These are phyloP conservation scores for Panagrolaimus sp. DNA, from an alignment of 1,140 invertebrate genomes.

Conservation along the genomic window DNA sequence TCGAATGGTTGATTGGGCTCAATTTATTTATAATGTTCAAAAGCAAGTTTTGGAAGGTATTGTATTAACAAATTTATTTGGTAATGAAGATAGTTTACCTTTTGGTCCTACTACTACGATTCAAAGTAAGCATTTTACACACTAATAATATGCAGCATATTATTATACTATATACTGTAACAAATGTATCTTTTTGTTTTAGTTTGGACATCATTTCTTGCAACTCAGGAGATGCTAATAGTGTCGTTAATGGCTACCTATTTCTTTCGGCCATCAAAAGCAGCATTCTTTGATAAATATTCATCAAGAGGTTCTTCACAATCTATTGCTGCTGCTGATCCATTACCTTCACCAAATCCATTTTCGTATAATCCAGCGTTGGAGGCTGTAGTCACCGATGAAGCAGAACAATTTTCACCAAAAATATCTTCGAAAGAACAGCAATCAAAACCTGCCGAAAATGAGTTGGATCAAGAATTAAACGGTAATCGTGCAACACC, in stretches of 20 bases:
- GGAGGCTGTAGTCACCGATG: no score
- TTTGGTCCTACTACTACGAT: conserved; percentile 45
- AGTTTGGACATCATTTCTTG: conserved; percentile 52
- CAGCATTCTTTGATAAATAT: conserved; percentile 12
- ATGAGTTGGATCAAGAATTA: no score
- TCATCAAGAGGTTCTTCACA: not conserved
- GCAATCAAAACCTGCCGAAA: no score
- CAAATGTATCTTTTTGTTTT: not conserved
- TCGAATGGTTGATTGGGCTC: conserved; percentile 46
- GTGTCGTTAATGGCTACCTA: conserved; percentile 40
- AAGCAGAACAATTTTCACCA: no score
- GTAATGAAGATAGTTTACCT: conserved; percentile 30
- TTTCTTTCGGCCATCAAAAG: conserved; percentile 28
- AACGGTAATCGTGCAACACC: no score
- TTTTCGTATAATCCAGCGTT: no score
- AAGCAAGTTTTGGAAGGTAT: conserved; percentile 54
- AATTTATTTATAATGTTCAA: conserved; percentile 44
- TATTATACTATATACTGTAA: not conserved
- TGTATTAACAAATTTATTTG: conserved; percentile 36
- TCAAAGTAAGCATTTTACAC: conserved; percentile 27
- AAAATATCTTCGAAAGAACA: no score
- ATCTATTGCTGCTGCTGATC: no score
- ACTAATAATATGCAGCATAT: no score
- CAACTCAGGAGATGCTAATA: conserved; percentile 51
- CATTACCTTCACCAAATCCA: no score